Conservation (phyloP, 1,140 invertebrate genomes). For the Palaemon carinicauda region DNA sequence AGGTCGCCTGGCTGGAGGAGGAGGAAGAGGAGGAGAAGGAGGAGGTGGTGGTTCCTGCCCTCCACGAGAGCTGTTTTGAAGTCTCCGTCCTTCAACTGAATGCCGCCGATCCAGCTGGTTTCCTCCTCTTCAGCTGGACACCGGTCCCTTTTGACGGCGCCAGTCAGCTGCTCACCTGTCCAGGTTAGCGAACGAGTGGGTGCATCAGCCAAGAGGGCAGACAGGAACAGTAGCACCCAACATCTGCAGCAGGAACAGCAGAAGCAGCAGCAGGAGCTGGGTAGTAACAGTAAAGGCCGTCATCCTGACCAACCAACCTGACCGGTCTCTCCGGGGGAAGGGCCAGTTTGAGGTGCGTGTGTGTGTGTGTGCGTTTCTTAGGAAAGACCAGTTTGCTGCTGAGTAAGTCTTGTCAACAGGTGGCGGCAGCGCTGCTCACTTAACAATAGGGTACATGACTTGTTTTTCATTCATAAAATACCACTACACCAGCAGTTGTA, state of each 20-base stretch:
- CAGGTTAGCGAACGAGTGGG: too few species aligned
- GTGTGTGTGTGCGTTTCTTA: not conserved
- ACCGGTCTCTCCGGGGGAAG: constrained; percentile 36
- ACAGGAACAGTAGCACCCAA: too few species aligned
- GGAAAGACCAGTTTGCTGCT: constrained; percentile 39
- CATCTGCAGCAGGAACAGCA: not conserved
- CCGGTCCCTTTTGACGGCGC: too few species aligned
- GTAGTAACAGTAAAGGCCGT: constrained; percentile 38
- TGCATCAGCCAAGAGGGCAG: too few species aligned
- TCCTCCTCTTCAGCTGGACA: too few species aligned
- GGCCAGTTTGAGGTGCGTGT: constrained; percentile 33
- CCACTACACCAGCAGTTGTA: constrained; percentile 35
- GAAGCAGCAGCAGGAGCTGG: not conserved
- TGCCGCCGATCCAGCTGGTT: too few species aligned
- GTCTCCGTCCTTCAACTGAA: too few species aligned
- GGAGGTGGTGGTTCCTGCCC: too few species aligned
- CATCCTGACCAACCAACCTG: constrained; percentile 21
- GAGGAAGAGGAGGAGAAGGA: too few species aligned
- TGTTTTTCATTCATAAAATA: constrained; percentile 49
- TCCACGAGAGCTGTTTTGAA: too few species aligned
- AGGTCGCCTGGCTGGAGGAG: too few species aligned
- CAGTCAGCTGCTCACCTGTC: too few species aligned
- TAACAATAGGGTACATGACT: constrained; percentile 45
- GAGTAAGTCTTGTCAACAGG: constrained; percentile 21
- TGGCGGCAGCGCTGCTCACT: constrained; percentile 22